These are phyloP conservation scores for Pasiphila rectangulata DNA, from an alignment of 2,888 invertebrate species.

Conservation along the genomic window DNA sequence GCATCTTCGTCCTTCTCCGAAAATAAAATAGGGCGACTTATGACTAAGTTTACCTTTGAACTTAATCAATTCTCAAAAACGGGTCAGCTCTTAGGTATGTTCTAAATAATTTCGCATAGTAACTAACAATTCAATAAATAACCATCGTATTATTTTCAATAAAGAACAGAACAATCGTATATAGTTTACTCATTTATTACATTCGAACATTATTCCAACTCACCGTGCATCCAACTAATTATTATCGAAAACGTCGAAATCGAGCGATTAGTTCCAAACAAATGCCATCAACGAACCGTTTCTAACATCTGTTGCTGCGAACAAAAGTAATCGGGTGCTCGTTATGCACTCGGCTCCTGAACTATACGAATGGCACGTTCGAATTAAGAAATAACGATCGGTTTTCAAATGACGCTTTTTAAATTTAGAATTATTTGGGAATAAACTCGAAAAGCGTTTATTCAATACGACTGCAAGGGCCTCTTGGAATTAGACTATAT, in stretches of 20 bases:
- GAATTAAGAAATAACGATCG: slow-evolving; percentile 29
- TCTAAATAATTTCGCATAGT: background rate
- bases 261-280: slow-evolving; percentile 36
- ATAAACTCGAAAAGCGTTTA: too few relatives aligned
- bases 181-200: background rate
- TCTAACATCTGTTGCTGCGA: slow-evolving; percentile 53
- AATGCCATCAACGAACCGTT: slow-evolving; percentile 41
- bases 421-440: background rate
- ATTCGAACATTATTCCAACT: slow-evolving; percentile 7
- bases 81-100: too few relatives aligned
- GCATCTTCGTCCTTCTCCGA: too few relatives aligned
- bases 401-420: slow-evolving; percentile 33
- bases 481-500: too few relatives aligned
- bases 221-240: slow-evolving; percentile 27
- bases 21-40: too few relatives aligned
- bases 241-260: slow-evolving; percentile 31
- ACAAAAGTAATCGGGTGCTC: slow-evolving; percentile 54
- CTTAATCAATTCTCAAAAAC: too few relatives aligned
- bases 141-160: too few relatives aligned
- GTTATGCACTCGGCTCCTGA: slow-evolving; percentile 42
- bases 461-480: too few relatives aligned
- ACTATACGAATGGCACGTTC: slow-evolving; percentile 42
- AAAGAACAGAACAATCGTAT: too few relatives aligned
- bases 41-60: too few relatives aligned
- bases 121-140: too few relatives aligned